Base-by-base conservation (phyloP, 2,113 vertebrate species). In the Aix galericulata region DNA sequence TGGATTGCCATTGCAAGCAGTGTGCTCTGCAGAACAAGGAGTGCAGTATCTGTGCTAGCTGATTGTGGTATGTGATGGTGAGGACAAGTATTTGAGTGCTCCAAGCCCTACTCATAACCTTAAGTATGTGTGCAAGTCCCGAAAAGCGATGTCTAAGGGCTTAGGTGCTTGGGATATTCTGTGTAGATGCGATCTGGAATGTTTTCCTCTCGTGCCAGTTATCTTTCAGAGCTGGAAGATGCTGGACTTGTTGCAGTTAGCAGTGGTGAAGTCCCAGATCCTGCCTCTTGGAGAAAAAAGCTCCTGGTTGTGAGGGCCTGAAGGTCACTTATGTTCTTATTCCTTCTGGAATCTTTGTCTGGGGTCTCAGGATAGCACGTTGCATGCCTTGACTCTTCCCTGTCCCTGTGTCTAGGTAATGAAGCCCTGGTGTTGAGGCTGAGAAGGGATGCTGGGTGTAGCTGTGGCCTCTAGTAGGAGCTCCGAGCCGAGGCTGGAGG, bases 31-130 rank as follows among this genome's bases (percentile, higher is more conserved):
- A 58, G 34, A 2, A 4, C 0, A 1, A 8, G 4, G 40, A n/a
- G 15, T 55, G 38, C 0, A 1, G 2, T 4, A 8, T 4, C 31
- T 11, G 16, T 31, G 13, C 40, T 8, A 12, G 11, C 38, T n/a
- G 13, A 9, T 0, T 55, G 63, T 40, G n/a, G 38, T 4, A 5
- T 2, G 36, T 27, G 44, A 31, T 20, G 23, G 64, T 23, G 46
- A 50, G 44, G 16, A 32, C 42, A 71, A n/a, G 44, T 48, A 2
- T 26, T n/a, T 7, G 22, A 34, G 3, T 29, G 13, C 29, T 44
- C 36, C 32, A 62, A 59, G 36, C 23, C 13, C 18, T 21, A 16
- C 48, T 34, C 25, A 10, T 38, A 17, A 63, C 8, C 12, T 25
- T 21, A 31, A 50, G 23, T 38, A 13, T 7, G 18, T 1, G 2